phyloP scores from a whole-genome alignment of 2,113 vertebrate species.

The Carollia perspicillata region DNA sequence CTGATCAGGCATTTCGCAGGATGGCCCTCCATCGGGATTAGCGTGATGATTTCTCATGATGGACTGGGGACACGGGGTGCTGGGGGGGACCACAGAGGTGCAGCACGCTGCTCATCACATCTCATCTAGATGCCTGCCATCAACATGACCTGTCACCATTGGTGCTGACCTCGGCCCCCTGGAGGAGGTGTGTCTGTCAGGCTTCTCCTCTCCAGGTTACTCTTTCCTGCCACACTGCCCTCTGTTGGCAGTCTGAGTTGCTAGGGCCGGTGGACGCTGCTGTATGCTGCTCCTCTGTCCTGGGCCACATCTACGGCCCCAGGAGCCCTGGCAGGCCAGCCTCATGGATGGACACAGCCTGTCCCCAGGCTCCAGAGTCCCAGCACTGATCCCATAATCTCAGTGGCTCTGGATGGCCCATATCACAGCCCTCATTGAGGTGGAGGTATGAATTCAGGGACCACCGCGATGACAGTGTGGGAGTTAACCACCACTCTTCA shows the following conservation, averaged over 20 bases:
- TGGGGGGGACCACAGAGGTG: neutral
- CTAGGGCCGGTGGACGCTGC: neutral
- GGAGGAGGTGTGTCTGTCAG: neutral
- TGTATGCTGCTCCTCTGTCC: neutral
- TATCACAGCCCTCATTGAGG: neutral
- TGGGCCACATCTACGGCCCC: neutral
- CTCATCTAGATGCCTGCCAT: neutral
- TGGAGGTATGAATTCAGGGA: neutral
- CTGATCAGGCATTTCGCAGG: neutral
- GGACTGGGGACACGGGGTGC: neutral
- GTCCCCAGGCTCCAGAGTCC: neutral
- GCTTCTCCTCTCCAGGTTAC: neutral
- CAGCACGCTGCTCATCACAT: neutral
- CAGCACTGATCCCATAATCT: no score
- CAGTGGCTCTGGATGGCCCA: neutral
- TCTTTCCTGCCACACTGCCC: neutral
- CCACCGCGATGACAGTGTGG: no score
- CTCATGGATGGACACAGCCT: neutral
- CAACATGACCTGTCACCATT: neutral
- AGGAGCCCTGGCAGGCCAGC: neutral
- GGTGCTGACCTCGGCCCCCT: neutral
- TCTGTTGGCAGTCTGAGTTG: neutral
- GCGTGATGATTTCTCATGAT: neutral
- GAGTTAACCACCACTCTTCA: neutral
- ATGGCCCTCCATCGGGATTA: neutral